A percentile compares a stretch with the other conserved stretches of the same genome.
Evolutionary conservation across 2,888 invertebrate species (phyloP).

Genomic region (Melolontha melolontha): DNA sequence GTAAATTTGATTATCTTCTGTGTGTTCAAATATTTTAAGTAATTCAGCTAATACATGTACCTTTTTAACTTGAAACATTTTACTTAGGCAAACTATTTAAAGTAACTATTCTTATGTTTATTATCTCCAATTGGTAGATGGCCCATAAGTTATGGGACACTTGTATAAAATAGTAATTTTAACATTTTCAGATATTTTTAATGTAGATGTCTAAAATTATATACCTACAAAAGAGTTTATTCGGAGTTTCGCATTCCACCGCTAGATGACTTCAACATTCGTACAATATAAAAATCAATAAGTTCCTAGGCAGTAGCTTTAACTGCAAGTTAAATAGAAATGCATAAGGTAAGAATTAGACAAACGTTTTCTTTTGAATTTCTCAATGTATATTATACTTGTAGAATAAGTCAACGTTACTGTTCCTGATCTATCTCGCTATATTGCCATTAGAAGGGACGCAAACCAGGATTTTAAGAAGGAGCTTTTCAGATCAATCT

Average conservation of each 20-base stretch:
- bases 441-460: conserved; percentile 13
- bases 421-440: conserved; percentile 27
- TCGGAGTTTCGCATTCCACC: not conserved
- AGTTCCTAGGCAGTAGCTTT: not conserved
- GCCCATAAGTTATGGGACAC: too few relatives aligned
- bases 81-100: too few relatives aligned
- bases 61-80: too few relatives aligned
- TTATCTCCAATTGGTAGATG: too few relatives aligned
- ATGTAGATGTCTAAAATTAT: not conserved
- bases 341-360: conserved; percentile 30
- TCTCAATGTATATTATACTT: conserved; percentile 7
- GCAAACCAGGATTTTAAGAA: conserved; percentile 62
- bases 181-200: too few relatives aligned
- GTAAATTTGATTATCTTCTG: too few relatives aligned
- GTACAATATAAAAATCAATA: conserved; percentile 14
- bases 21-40: too few relatives aligned
- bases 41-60: too few relatives aligned
- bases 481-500: conserved; percentile 85
- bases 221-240: not conserved
- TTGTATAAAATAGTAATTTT: too few relatives aligned
- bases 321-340: conserved; percentile 20
- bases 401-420: conserved; percentile 21
- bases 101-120: too few relatives aligned
- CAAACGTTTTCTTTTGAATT: conserved; percentile 5
- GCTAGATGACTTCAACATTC: not conserved